Conservation (phyloP, 2,888 invertebrate genomes). For the Hetaerina titia region DNA sequence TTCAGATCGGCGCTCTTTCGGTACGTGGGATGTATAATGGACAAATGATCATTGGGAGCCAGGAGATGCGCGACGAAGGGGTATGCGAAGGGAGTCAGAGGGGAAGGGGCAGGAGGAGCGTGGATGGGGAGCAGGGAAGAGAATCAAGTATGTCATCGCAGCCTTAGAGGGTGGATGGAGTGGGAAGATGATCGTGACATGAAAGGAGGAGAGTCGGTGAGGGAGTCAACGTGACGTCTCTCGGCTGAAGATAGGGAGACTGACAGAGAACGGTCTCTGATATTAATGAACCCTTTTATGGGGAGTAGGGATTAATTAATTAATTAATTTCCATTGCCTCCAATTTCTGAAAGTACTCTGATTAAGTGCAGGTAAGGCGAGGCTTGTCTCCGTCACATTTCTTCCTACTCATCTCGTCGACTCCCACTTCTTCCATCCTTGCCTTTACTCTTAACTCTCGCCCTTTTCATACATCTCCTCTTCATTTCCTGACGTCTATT, state of each 20-base stretch:
- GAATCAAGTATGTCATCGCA: constrained; percentile 24
- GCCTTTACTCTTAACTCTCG: not conserved
- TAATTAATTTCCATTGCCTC: constrained; percentile 60
- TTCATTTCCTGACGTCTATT: not conserved
- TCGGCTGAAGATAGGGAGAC: not conserved
- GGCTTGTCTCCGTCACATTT: constrained; percentile 23
- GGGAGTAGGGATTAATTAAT: constrained; percentile 47
- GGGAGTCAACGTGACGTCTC: constrained; percentile 37
- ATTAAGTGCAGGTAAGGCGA: constrained; percentile 22
- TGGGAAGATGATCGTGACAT: constrained; percentile 34
- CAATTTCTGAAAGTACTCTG: constrained; percentile 44
- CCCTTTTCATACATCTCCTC: not conserved
- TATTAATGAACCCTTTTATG: constrained; percentile 53
- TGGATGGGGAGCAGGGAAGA: not conserved
- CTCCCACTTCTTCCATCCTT: not conserved
- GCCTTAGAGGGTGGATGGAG: not conserved
- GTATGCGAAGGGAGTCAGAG: not conserved
- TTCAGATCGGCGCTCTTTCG: constrained; percentile 34
- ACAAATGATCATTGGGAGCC: constrained; percentile 23
- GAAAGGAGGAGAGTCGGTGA: constrained; percentile 8
- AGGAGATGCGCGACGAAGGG: not conserved
- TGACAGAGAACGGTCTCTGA: constrained; percentile 32
- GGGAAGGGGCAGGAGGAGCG: not conserved
- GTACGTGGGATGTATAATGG: constrained; percentile 46
- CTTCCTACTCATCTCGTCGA: not conserved